Evolutionary conservation across 2,113 vertebrate genomes (phyloP), one percentile per base, ranked within the genome.

Genomic region (Scatophagus argus): DNA sequence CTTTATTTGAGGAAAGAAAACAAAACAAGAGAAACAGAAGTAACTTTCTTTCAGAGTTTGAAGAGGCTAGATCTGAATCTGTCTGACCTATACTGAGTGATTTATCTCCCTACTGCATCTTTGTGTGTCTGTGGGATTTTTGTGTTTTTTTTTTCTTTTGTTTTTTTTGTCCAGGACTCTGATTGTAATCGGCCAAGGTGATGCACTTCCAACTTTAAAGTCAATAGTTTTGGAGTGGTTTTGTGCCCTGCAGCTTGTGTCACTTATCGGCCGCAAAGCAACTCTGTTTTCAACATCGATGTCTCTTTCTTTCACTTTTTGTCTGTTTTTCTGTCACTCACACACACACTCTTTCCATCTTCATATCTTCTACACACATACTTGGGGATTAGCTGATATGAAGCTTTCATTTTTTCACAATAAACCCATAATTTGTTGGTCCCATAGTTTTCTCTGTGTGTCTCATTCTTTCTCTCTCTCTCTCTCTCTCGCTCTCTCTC

Each of bases 221-320:
- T 86, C 82, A 61, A 82, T 80, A 73, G 54, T 70, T 63, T 88
- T 31, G 66, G 63, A 84, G 85, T 81, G 78, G 16, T 87, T 87
- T 75, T 76, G 72, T 79, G 72, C 81, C 84, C 81, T 59, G 59
- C 39, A 82, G 85, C 76, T 74, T 43, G 58, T 69, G 31, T 73
- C 63, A 68, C 55, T 71, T 81, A 80, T 84, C 27, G 13, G 77
- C 70, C 82, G 71, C 51, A 55, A 78, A 82, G 74, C 61, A 81
- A 71, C 44, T 82, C 27, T 41, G 38, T 62, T 77, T 41, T 43
- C 27, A 25, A 58, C 34, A 56, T 16, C 14, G 31, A 7, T 19
- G 0, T 43, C 16, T 69, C 2, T 66, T 43, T 80, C 27, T 69
- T 39, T 52, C 46, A 49, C 9, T 25, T 0, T 51, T 54, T 58